These are phyloP conservation scores for Drosophila asahinai DNA, from an alignment of 1,140 invertebrate species.

Conservation along the genomic window DNA sequence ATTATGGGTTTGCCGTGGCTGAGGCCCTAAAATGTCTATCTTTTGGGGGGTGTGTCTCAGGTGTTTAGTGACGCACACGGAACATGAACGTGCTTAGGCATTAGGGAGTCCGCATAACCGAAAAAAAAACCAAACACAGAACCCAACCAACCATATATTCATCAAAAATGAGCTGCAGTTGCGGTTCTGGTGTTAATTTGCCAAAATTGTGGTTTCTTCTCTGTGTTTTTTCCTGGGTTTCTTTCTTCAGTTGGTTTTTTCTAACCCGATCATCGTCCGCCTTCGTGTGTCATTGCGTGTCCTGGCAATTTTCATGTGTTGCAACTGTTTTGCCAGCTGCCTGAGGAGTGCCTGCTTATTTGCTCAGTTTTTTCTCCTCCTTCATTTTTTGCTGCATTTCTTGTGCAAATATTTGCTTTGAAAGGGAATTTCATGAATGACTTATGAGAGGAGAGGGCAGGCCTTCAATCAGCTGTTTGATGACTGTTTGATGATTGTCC, in stretches of 20 bases:
- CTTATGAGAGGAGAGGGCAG: conserved; percentile 21
- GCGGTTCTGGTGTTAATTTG: conserved; percentile 73
- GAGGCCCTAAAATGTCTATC: conserved; percentile 34
- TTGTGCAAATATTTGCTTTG: conserved; percentile 70
- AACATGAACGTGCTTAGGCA: conserved; percentile 79
- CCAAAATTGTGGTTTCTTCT: conserved; percentile 71
- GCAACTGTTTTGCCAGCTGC: conserved; percentile 72
- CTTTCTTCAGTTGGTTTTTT: conserved; percentile 20
- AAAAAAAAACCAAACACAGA: neutral
- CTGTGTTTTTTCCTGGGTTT: conserved; percentile 2
- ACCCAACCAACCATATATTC: conserved; percentile 21
- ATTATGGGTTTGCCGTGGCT: conserved; percentile 72
- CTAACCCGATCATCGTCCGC: conserved; percentile 56
- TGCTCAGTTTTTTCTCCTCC: conserved; percentile 18
- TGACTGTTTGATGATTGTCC: conserved; percentile 44
- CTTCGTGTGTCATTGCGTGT: conserved; percentile 73
- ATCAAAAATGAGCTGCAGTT: conserved; percentile 51
- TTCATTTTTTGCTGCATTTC: conserved; percentile 38
- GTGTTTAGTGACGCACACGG: conserved; percentile 77
- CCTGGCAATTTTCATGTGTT: conserved; percentile 71
- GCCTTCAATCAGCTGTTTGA: conserved; percentile 72
- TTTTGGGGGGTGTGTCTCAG: conserved; percentile 60
- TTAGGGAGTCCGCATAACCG: conserved; percentile 61
- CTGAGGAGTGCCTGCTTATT: conserved; percentile 48
- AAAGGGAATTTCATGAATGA: conserved; percentile 65